Conservation (phyloP, 2,113 vertebrate genomes). For the Myrmecobius fasciatus region DNA sequence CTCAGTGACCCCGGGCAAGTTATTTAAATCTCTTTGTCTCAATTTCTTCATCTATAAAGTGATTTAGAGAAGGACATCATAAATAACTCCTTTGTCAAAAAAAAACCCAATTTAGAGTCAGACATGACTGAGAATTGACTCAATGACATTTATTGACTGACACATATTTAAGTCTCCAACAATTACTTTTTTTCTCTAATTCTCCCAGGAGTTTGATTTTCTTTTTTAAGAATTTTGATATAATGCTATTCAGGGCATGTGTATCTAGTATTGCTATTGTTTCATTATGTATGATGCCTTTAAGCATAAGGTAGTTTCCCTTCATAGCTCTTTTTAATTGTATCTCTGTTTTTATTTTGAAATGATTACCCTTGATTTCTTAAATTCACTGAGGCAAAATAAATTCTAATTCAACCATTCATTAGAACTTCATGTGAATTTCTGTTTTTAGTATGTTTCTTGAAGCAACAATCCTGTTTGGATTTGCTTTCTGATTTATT, state of each 20-base stretch:
- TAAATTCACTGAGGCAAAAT: background rate
- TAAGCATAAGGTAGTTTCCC: background rate
- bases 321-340: background rate
- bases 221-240: background rate
- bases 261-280: background rate
- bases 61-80: too few species aligned
- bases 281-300: background rate
- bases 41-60: too few species aligned
- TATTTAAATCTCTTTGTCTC: too few species aligned
- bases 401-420: background rate
- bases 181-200: background rate
- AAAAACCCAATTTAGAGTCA: background rate
- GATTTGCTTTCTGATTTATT: background rate
- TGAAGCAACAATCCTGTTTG: background rate
- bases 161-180: background rate
- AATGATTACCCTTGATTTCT: background rate
- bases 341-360: background rate
- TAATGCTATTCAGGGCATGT: background rate
- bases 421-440: background rate
- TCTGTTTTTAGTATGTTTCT: background rate
- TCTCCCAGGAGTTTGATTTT: background rate
- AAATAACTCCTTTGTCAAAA: background rate
- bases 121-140: background rate
- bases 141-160: background rate
- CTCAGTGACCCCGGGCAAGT: too few species aligned